phyloP scores from a whole-genome alignment of 2,797 vertebrate genomes.

The Sebastes itinus region DNA sequence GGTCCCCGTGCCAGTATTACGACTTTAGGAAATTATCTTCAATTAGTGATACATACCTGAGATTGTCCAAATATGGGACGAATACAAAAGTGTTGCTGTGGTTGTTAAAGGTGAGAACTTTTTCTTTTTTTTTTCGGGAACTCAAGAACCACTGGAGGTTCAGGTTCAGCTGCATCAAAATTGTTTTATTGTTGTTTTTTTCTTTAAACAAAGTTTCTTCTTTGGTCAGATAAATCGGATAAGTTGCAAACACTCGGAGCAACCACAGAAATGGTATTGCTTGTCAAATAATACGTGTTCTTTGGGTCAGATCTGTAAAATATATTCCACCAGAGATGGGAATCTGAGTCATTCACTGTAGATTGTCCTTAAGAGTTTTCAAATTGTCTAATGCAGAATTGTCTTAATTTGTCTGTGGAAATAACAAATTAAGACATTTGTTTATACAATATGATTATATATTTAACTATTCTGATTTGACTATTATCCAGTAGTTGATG shows the following conservation, averaged over 20 bases:
- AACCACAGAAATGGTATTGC: not conserved
- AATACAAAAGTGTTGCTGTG: constrained; percentile 10
- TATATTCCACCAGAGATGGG: not conserved
- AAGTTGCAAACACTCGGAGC: not conserved
- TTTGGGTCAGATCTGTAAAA: not conserved
- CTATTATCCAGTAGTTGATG: not conserved
- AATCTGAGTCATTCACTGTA: not conserved
- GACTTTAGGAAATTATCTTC: constrained; percentile 10
- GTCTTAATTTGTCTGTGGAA: not conserved
- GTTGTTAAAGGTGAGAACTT: constrained; percentile 4
- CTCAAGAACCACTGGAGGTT: not conserved
- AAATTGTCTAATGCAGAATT: not conserved
- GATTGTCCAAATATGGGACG: not conserved
- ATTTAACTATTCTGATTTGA: not conserved
- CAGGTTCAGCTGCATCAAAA: not conserved
- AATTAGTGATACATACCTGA: constrained; percentile 17
- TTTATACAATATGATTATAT: constrained; percentile 2
- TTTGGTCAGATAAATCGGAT: not conserved
- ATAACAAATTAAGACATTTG: not conserved
- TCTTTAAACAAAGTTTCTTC: not conserved
- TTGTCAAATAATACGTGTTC: not conserved
- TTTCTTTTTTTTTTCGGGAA: not conserved
- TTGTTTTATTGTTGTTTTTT: not conserved
- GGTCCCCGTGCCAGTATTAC: constrained; percentile 49
- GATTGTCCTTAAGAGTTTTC: not conserved